A percentile compares a stretch with the other conserved stretches of the same genome.
Conservation (phyloP, 2,113 vertebrate genomes). For the Indicator indicator region DNA sequence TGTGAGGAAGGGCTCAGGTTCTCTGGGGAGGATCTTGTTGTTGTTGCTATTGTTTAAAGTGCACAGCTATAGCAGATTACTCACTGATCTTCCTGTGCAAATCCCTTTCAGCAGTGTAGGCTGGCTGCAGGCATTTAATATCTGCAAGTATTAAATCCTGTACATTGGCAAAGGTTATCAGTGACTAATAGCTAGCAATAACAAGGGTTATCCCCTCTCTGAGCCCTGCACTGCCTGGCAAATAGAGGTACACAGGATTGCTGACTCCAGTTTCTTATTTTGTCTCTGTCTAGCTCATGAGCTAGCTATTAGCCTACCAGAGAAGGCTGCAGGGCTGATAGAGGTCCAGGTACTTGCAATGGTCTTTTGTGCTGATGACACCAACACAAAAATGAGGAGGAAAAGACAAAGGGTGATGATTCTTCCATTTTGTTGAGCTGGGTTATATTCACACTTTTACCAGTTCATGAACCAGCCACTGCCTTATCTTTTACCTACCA, state of each 20-base stretch:
- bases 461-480: accelerated
- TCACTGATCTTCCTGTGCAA: not conserved
- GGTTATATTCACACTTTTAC: not conserved
- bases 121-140: not conserved
- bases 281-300: not conserved
- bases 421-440: not conserved
- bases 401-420: not conserved
- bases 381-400: not conserved
- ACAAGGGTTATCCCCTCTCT: not conserved
- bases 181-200: not conserved
- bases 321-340: not conserved
- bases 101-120: not conserved
- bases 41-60: not conserved
- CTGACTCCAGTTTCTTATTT: not conserved
- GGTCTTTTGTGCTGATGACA: not conserved
- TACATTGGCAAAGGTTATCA: not conserved
- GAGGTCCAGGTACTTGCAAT: accelerated
- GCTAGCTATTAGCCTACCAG: not conserved
- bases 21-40: not conserved
- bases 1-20: not conserved
- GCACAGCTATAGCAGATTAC: not conserved
- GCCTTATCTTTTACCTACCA: conserved; percentile 66
- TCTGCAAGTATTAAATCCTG: not conserved
- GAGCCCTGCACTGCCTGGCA: not conserved
- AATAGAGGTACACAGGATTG: not conserved